These are phyloP conservation scores for Cecropterus lyciades DNA, from an alignment of 1,140 invertebrate species.

Conservation along the genomic window DNA sequence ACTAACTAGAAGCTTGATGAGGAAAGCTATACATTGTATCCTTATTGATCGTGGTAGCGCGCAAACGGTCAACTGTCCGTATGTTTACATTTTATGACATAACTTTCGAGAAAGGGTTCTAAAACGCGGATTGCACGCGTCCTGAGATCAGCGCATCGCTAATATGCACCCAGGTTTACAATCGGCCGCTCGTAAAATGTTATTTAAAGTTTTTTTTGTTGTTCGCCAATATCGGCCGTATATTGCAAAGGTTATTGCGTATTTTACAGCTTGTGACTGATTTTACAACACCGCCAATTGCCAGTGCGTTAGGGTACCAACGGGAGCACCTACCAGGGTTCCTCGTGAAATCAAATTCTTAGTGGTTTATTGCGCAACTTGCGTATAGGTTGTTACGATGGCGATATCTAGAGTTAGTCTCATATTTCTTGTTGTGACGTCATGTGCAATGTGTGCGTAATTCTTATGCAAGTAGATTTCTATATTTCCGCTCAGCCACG, in stretches of 20 bases:
- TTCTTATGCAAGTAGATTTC: too few relatives aligned
- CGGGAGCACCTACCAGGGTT: conserved; percentile 41
- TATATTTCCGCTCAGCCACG: too few relatives aligned
- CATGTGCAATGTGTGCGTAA: too few relatives aligned
- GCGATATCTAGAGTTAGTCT: too few relatives aligned
- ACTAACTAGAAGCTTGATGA: too few relatives aligned
- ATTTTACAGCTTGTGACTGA: conserved; percentile 77
- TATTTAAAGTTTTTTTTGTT: conserved; percentile 60
- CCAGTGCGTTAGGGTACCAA: conserved; percentile 49
- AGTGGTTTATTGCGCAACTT: neutral
- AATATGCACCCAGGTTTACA: conserved; percentile 76
- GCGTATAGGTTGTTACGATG: too few relatives aligned
- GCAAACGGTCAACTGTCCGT: conserved; percentile 13
- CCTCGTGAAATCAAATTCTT: neutral
- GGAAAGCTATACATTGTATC: too few relatives aligned
- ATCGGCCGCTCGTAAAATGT: conserved; percentile 67
- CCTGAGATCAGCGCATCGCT: conserved; percentile 52
- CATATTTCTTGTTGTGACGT: too few relatives aligned
- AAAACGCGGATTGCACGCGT: conserved; percentile 57
- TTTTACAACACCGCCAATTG: conserved; percentile 71
- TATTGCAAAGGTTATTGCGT: conserved; percentile 70
- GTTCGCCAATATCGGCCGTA: conserved; percentile 66
- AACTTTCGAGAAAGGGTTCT: conserved; percentile 59
- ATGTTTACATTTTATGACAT: conserved; percentile 57
- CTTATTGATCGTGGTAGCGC: too few relatives aligned